Percentiles rank a stretch among this genome's conserved stretches.
Evolutionary conservation across 92 coral and sea anemone species (phyloP).

Genomic region (Bergia sp.): DNA sequence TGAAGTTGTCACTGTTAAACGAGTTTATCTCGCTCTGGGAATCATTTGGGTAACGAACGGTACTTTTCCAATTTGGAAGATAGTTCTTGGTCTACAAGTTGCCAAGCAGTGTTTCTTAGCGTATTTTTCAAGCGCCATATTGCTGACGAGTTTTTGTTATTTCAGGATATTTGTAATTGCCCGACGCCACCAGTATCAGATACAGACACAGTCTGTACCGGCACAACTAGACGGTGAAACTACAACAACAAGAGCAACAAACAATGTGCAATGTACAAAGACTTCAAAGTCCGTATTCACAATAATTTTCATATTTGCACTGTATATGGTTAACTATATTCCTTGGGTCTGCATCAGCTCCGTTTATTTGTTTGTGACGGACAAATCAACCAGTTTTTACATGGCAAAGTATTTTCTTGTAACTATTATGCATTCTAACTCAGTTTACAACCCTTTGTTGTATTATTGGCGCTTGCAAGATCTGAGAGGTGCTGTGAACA

Average conservation of each 20-base stretch:
- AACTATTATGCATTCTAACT: conserved; percentile 4
- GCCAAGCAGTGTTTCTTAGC: not conserved
- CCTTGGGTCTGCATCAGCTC: conserved; percentile 4
- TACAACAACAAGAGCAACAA: not conserved
- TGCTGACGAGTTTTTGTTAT: not conserved
- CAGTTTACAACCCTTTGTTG: conserved; percentile 4
- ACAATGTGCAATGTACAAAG: not conserved
- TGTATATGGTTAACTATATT: conserved; percentile 8
- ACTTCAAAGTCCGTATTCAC: not conserved
- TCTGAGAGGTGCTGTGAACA: conserved; percentile 7
- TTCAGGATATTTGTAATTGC: conserved; percentile 23
- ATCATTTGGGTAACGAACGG: conserved; percentile 1
- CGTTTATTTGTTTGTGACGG: not conserved
- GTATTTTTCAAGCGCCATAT: not conserved
- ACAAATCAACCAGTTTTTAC: conserved; percentile 9
- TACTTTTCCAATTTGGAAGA: not conserved
- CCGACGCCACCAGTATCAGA: conserved; percentile 21
- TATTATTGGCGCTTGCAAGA: conserved; percentile 17
- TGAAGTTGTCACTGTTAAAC: not conserved
- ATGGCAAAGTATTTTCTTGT: conserved; percentile 5
- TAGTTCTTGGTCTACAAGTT: not conserved
- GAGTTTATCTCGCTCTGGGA: not conserved
- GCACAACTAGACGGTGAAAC: not conserved
- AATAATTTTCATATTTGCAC: not conserved
- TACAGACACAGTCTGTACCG: not conserved